Conservation (phyloP, 2,797 vertebrate genomes). For the Betta splendens region DNA sequence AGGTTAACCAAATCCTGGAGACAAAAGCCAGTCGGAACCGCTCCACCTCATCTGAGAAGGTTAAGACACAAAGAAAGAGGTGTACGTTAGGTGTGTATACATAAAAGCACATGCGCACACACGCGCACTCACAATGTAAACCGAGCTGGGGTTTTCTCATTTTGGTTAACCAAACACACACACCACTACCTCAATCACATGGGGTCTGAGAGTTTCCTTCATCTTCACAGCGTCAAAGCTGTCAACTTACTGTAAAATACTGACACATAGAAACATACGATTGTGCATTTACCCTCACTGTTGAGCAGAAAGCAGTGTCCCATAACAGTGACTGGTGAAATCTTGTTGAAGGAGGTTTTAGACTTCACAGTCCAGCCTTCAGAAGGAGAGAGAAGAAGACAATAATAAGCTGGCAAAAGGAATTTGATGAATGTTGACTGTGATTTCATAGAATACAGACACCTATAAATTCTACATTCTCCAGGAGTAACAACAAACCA, state of each 20-base stretch:
- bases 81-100: too few relatives aligned
- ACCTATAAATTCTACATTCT: neutral
- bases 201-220: neutral
- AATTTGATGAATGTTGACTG: too few relatives aligned
- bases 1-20: conserved; percentile 92
- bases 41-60: conserved; percentile 83
- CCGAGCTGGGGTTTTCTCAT: neutral
- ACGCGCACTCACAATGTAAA: conserved; percentile 15
- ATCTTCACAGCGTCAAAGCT: neutral
- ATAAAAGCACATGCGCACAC: too few relatives aligned
- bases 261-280: neutral
- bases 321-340: conserved; percentile 84
- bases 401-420: neutral
- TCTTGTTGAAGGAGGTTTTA: conserved; percentile 89
- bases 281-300: conserved; percentile 78
- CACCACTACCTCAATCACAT: conserved; percentile 9
- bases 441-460: too few relatives aligned
- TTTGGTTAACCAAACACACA: conserved; percentile 29
- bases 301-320: conserved; percentile 86
- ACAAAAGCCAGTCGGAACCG: conserved; percentile 85
- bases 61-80: neutral
- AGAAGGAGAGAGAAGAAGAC: neutral
- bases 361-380: conserved; percentile 92
- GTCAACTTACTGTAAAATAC: neutral
- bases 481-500: conserved; percentile 75